Evolutionary conservation across 2,797 vertebrate genomes (phyloP), one percentile per base, ranked within the genome.

Genomic region (Philypnodon macrostomus): DNA sequence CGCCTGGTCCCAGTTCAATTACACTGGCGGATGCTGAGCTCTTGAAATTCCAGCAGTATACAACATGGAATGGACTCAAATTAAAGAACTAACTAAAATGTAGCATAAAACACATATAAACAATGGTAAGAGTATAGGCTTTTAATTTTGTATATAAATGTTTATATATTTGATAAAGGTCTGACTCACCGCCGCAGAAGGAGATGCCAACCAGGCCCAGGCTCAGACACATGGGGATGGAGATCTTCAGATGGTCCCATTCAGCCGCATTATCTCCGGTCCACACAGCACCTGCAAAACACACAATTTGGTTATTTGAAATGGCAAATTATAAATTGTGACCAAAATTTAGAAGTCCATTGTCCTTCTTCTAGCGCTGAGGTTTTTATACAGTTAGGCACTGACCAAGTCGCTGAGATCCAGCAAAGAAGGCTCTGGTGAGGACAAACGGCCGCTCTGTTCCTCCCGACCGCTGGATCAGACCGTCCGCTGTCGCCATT

Each of bases 201-300:
- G 93, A 90, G 42, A 98, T 87, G 23, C 93, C 95, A 7, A 92
- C 92, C 34, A 98, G 81, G 1, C 86, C 88, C 8, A 97, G 35
- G 44, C 93, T 97, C 60, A 98, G 82, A 73, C 95, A 96, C 95
- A 98, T 98, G 30, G 95, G 93, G 53, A 98, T 88, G 2, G 94
- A 92, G 16, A 97, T 91, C 73, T 92, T 92, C 44, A 97, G 75
- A 16, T 98, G 95, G 0, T 90, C 93, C 95, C 95, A 97, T 24
- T 97, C 94, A 0, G 95, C 95, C n/a, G 93, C 84, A 19, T 97
- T 98, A 68, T 98, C 95, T 0, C 95, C 95, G 0, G 95, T 98
- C 95, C 95, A 98, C 13, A 96, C 90, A 0, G 95, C 94, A 7
- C 95, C 95, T 98, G 59, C 1, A 70, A 4, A 42, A 50, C 10